Conservation (phyloP, 2,888 invertebrate species). For the Marronus borbonicus region DNA sequence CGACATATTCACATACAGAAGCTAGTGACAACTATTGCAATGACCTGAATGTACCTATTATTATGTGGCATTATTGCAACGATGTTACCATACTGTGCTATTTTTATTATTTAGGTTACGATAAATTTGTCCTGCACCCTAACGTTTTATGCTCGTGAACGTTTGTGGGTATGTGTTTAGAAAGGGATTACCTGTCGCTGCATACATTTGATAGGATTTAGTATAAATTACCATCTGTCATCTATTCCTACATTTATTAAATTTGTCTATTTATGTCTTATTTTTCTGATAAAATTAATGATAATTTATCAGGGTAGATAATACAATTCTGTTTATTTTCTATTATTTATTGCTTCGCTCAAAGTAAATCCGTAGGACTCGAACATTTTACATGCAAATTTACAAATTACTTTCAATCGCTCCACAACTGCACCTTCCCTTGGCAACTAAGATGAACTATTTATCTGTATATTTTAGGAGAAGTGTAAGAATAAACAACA, state of each 20-base stretch:
- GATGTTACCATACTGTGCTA: conserved; percentile 5
- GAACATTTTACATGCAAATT: no score
- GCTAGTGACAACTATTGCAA: neutral
- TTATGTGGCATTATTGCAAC: neutral
- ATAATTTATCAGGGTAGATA: no score
- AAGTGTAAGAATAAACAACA: conserved; percentile 27
- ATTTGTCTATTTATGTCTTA: no score
- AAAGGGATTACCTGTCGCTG: neutral
- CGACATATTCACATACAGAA: neutral
- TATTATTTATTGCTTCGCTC: no score
- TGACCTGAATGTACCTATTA: conserved; percentile 18
- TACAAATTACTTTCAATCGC: no score
- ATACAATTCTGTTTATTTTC: no score
- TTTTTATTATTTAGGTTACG: conserved; percentile 44
- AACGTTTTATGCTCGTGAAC: conserved; percentile 1
- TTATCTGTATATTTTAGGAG: conserved; percentile 24
- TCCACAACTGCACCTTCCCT: neutral
- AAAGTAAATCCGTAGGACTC: no score
- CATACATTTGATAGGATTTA: no score
- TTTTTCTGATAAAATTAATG: no score
- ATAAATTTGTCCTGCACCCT: conserved; percentile 40
- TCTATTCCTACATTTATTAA: no score
- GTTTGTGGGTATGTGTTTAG: neutral
- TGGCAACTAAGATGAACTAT: neutral
- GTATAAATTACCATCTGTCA: no score